Conservation (phyloP, 2,888 invertebrate genomes). For the Dolichomitus sp. region DNA sequence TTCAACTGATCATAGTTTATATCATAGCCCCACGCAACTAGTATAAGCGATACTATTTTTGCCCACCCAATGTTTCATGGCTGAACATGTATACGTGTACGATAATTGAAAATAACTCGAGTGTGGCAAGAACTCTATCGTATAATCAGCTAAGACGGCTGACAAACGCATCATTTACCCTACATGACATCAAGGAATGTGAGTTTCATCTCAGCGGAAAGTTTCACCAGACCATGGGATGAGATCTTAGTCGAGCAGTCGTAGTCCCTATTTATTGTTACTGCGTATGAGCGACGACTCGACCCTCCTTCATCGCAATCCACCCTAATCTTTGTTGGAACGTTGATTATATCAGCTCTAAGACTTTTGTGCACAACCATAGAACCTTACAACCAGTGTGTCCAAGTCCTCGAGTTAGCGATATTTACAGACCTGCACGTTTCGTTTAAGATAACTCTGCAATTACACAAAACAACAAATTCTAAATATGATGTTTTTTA, state of each 20-base stretch:
- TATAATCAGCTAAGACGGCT: too few species aligned
- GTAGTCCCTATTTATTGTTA: slow-evolving; percentile 15
- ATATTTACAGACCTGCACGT: neutral
- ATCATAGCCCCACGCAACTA: neutral
- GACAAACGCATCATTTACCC: too few species aligned
- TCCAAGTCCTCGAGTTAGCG: too few species aligned
- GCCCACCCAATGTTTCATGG: too few species aligned
- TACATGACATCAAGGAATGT: slow-evolving; percentile 7
- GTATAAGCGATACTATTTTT: too few species aligned
- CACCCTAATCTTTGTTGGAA: neutral
- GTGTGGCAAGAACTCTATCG: too few species aligned
- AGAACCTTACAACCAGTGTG: too few species aligned
- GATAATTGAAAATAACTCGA: too few species aligned
- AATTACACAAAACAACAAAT: neutral
- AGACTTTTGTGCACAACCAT: too few species aligned
- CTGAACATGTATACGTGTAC: too few species aligned
- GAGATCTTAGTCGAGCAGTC: slow-evolving; percentile 37
- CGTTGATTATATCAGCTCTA: neutral
- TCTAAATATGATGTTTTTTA: too few species aligned
- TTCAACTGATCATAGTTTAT: neutral
- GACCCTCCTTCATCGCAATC: slow-evolving; percentile 13
- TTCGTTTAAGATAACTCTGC: neutral
- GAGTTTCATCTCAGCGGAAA: neutral
- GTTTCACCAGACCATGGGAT: neutral
- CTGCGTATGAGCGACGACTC: slow-evolving; percentile 8